Evolutionary conservation across 2,113 vertebrate species (phyloP).

Genomic region (Prochilodus magdalenae): DNA sequence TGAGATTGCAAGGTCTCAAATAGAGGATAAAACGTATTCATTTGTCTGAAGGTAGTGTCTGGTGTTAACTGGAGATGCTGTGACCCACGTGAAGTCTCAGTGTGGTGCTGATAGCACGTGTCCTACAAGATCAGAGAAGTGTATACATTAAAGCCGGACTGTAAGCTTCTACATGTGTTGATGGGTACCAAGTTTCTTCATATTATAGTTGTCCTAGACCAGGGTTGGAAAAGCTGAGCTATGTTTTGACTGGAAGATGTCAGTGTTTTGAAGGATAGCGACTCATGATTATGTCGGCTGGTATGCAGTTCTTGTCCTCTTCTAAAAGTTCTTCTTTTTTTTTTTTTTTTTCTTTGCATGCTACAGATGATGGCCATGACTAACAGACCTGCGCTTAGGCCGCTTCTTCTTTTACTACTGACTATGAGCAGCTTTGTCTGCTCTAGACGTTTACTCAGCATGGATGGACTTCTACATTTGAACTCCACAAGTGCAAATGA

Average conservation of each 20-base stretch:
- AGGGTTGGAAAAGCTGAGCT: too few species aligned
- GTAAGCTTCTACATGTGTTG: too few species aligned
- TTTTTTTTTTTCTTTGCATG: too few species aligned
- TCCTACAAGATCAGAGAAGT: background rate
- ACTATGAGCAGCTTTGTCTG: background rate
- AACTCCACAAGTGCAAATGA: background rate
- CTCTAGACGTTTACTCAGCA: background rate
- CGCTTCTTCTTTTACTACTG: conserved; percentile 42
- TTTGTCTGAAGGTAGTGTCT: background rate
- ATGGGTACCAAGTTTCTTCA: too few species aligned
- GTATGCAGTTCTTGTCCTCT: background rate
- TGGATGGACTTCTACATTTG: background rate
- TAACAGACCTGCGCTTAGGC: conserved; percentile 1
- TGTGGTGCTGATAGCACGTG: background rate
- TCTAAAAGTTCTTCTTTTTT: conserved; percentile 10
- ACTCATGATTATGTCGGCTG: too few species aligned
- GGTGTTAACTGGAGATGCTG: background rate
- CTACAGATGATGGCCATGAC: conserved; percentile 28
- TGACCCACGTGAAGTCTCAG: background rate
- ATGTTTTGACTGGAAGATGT: background rate
- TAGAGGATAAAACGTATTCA: too few species aligned
- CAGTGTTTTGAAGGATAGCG: background rate
- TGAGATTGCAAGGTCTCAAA: background rate
- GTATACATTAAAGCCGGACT: too few species aligned
- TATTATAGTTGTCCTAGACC: too few species aligned